Base-by-base conservation (phyloP, 1,140 invertebrate genomes). In the Drosophila oshimai region DNA sequence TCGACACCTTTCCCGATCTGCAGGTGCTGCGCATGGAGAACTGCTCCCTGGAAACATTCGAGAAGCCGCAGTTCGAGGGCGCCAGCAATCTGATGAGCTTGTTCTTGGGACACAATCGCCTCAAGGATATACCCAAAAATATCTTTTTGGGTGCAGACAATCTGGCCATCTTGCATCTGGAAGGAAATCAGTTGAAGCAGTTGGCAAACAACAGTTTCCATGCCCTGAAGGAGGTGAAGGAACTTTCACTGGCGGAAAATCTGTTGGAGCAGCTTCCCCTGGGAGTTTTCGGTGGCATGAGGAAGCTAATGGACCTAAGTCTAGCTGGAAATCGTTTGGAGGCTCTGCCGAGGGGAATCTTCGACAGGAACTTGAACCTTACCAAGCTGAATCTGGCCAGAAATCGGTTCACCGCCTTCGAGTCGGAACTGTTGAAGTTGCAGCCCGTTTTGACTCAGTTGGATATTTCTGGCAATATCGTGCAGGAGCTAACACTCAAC, bases 1-100 rank as follows among this genome's bases (percentile, higher is more conserved):
- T 90, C 36, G 89, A 90, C 34, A 90, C 89, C 0, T 90, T 90
- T 69, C 89, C 89, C 26, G 89, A 90, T 49, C 62, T 90, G n/a
- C 89, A 90, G 28, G 17, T 89, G 44, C 61, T 90, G 39, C 89
- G 81, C 47, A 89, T 90, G 84, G 89, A 90, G 37, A 90, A 90
- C 53, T 90, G 89, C 6, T 80, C 81, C 18, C 22, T 90, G 67
- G 89, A 90, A 36, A 51, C 79, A 0, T 90, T 90, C 28, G 89
- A 90, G 60, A 83, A 80, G 26, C 89, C 89, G 6, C 89, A 90
- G 34, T 90, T 90, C 22, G 89, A 90, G 50, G 89, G 89, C 1
- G 89, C 89, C 42, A 90, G 89, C 65, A 90, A 90, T 49, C 37
- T 90, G 75, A 90, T 89, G 89, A 72, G 73, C 17, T 46, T 90